These are phyloP conservation scores for Psittacula echo DNA, from an alignment of 2,797 vertebrate species.

Conservation along the genomic window DNA sequence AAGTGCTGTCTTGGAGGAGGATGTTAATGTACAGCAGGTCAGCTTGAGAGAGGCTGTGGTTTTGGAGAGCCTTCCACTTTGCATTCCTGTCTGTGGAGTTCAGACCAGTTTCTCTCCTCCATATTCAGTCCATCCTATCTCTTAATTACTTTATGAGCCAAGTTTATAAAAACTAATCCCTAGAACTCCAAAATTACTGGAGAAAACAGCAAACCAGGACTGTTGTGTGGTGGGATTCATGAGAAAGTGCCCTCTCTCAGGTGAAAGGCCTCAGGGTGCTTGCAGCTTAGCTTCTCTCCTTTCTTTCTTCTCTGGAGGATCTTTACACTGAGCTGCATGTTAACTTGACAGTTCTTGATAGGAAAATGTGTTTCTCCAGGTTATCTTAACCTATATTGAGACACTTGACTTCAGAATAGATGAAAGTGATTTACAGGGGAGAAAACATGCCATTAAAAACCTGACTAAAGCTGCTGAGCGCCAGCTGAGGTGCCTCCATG, in stretches of 20 bases:
- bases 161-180: not conserved
- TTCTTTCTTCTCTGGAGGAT: not conserved
- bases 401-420: not conserved
- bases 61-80: not conserved
- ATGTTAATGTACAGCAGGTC: not conserved
- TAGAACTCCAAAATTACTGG: rapidly evolving
- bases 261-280: not conserved
- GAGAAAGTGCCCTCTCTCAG: not conserved
- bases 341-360: not conserved
- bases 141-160: not conserved
- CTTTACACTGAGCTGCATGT: not conserved
- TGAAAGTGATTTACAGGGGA: not conserved
- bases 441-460: not conserved
- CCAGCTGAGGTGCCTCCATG: not conserved
- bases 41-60: not conserved
- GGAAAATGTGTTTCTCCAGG: not conserved
- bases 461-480: not conserved
- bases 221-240: rapidly evolving
- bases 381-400: not conserved
- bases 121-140: not conserved
- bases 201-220: not conserved
- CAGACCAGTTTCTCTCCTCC: not conserved
- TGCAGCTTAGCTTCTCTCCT: not conserved
- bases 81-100: not conserved
- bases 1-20: not conserved